These are phyloP conservation scores for Ophion ellenae DNA, from an alignment of 2,888 invertebrate species.

Conservation along the genomic window DNA sequence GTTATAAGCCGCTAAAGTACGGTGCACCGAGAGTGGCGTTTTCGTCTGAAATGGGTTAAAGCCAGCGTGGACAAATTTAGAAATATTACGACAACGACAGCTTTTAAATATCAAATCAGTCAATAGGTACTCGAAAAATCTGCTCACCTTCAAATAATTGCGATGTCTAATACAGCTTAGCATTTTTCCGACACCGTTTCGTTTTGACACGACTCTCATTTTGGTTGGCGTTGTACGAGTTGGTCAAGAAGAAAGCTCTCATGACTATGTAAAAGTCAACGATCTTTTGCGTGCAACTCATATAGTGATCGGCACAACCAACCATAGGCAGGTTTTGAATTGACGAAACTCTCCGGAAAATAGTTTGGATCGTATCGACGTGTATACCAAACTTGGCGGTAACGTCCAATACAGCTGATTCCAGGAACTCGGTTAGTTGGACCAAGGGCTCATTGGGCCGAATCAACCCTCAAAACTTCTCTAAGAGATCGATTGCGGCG, in stretches of 20 bases:
- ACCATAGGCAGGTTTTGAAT: background rate
- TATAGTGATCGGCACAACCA: slow-evolving; percentile 18
- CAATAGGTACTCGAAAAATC: background rate
- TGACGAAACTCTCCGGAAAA: slow-evolving; percentile 1
- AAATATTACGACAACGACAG: no score
- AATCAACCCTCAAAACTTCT: slow-evolving; percentile 15
- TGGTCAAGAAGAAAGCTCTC: background rate
- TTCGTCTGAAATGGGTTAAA: no score
- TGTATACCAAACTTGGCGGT: background rate
- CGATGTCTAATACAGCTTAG: background rate
- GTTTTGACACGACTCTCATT: slow-evolving; percentile 2
- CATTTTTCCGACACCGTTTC: background rate
- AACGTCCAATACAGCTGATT: slow-evolving; percentile 12
- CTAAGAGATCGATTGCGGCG: slow-evolving; percentile 7
- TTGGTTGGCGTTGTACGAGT: slow-evolving; percentile 10
- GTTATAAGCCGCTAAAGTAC: no score
- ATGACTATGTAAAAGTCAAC: slow-evolving; percentile 13
- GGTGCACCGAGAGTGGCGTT: no score
- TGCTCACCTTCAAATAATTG: background rate
- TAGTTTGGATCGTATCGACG: slow-evolving; percentile 7
- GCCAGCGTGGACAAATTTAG: no score
- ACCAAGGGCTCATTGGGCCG: slow-evolving; percentile 1
- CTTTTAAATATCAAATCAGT: background rate
- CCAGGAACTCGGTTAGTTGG: slow-evolving; percentile 4
- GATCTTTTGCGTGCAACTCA: background rate